Base-by-base conservation (phyloP, 35 echinoderm and acorn worm genomes). In the Stichopus chloronotus region DNA sequence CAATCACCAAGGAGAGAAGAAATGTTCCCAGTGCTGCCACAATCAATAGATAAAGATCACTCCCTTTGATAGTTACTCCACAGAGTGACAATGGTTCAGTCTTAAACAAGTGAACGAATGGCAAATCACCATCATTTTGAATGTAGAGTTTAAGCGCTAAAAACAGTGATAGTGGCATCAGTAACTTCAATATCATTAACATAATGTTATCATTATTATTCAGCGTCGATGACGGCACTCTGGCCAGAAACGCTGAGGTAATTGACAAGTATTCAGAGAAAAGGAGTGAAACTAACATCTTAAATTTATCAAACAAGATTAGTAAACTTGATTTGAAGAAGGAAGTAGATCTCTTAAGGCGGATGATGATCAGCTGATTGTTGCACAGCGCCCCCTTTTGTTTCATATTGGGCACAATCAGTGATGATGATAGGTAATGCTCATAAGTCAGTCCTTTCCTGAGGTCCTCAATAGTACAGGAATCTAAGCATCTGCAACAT, bases 1-100 rank as follows among this genome's bases (percentile, higher is more conserved):
- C 82, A 16, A 85, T 20, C 14, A 58, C 6, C 52, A 53, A 23
- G 9, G 82, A 85, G 21, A 56, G 54, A 8, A 89, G 9, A 53
- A 89, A 89, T 7, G 87, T 21, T 52, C 65, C 16, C 61, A 65
- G 43, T 63, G 87, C 87, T 89, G 87, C 19, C 71, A 19, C 65
- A 11, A 7, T n/a, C 6, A 53, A 71, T 54, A 89, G 57, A 53
- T 89, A 72, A n/a, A 89, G 6, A 71, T n/a, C 30, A 17, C 71
- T 43, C 5, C 65, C 52, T 19, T 72, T 16, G 22, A 89, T 8
- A 9, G 19, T 3, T 54, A 72, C 14, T 30, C 61, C 23, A 5
- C 59, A 25, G 4, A 71, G 43, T 4, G 87, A 52, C 30, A 63
- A 24, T 69, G 65, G 0, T 2, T 71, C 3, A 13, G 22, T 71